A percentile compares a stretch with the other conserved stretches of the same genome.
Conservation (phyloP, 1,140 invertebrate species). For the Caerostris darwini region DNA sequence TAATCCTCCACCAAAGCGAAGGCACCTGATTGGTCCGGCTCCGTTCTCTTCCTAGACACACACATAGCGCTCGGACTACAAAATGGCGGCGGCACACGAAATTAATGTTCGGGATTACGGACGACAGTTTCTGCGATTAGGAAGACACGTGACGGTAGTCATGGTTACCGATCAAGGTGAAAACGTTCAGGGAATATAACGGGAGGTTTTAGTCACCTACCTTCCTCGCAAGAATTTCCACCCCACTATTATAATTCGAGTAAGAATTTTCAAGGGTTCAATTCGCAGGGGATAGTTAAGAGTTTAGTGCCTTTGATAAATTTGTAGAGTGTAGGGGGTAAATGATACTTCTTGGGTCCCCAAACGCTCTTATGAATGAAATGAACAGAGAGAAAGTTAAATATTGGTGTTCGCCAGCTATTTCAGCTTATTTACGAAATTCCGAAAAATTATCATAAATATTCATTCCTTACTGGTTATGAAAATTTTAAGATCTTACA, state of each 20-base stretch:
- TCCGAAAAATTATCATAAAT: conserved; percentile 17
- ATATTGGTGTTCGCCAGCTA: neutral
- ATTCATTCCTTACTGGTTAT: neutral
- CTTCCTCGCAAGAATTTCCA: conserved; percentile 5
- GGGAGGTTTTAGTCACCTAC: conserved; percentile 43
- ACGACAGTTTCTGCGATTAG: conserved; percentile 77
- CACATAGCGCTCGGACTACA: conserved; percentile 47
- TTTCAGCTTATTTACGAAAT: neutral
- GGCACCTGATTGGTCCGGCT: conserved; percentile 67
- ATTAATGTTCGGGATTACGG: conserved; percentile 77
- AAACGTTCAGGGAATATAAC: conserved; percentile 55
- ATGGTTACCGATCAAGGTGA: conserved; percentile 76
- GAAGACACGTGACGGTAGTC: conserved; percentile 69
- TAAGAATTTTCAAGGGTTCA: conserved; percentile 37
- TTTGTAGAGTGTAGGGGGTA: neutral
- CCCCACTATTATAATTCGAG: conserved; percentile 60
- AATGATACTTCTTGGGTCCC: conserved; percentile 29
- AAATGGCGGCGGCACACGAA: conserved; percentile 74
- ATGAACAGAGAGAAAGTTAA: neutral
- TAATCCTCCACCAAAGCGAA: conserved; percentile 73
- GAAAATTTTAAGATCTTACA: neutral
- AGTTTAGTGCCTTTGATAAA: conserved; percentile 17
- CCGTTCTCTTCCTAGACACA: conserved; percentile 38
- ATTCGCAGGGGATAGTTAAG: conserved; percentile 28
- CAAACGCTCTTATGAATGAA: neutral